Evolutionary conservation across 92 coral and sea anemone genomes (phyloP), one percentile per base, ranked within the genome.

Genomic region (Pocillopora grandis): DNA sequence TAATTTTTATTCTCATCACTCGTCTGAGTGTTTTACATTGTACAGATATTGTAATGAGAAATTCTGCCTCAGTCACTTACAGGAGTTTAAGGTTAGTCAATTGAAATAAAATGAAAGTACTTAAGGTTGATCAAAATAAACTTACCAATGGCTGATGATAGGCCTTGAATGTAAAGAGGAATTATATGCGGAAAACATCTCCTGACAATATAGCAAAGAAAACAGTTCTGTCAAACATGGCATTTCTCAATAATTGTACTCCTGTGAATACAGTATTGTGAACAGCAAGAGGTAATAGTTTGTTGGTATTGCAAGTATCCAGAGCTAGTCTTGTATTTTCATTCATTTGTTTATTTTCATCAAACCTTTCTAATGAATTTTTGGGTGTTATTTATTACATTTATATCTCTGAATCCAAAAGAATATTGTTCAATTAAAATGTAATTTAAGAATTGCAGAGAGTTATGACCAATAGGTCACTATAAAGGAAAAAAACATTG

Each of bases 121-220:
- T 27, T 27, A 42, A 7, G 52, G 52, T 42, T 42, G 16, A 21
- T 20, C 13, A 5, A 75, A 15, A 21, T 12, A 35, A 61, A 90
- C 95, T 92, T 84, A 92, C 95, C 63, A 9, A 92, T 85, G 16
- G 80, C 85, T 19, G 95, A 80, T 16, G 88, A 61, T 65, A 87
- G 79, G 67, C 93, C 89, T 77, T 92, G 95, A 27, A 92, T 87
- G 66, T 90, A 90, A 69, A 92, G 80, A 49, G 95, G 95, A 58
- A 92, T 92, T 27, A 90, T 21, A 48, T 92, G 93, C 17, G 95
- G 95, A 79, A 90, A 92, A 16, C 48, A 64, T 33, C 86, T 88
- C 76, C 95, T 92, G 80, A n/a, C 19, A 59, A 76, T 42, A 42
- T 42, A 7, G 8, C 20, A 82, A 66, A 58, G 36, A 4, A 27